phyloP scores from a whole-genome alignment of 2,888 invertebrate genomes.

The Aplocera efformata region DNA sequence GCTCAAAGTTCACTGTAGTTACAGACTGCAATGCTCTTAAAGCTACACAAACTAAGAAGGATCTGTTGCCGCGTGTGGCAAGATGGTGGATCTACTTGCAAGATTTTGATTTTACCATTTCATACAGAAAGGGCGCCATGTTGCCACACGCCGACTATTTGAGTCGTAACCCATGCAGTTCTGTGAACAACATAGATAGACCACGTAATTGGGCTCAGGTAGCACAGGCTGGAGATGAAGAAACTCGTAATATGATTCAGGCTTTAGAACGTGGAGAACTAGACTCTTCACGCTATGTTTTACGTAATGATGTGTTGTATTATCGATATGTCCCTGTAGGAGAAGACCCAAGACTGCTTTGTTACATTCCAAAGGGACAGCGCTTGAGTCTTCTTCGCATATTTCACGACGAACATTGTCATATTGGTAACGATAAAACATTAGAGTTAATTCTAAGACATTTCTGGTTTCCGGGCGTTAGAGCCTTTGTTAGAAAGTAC shows the following conservation, averaged over 20 bases:
- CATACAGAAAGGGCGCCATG: constrained; percentile 27
- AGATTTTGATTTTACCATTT: constrained; percentile 28
- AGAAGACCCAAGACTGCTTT: no score
- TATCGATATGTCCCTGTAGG: no score
- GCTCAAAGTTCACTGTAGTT: constrained; percentile 26
- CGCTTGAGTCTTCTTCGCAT: constrained; percentile 28
- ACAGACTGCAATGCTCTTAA: constrained; percentile 36
- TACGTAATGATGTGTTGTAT: no score
- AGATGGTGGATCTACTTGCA: constrained; percentile 16
- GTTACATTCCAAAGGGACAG: no score
- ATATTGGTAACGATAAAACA: constrained; percentile 16
- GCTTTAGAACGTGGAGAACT: constrained; percentile 16
- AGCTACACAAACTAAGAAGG: constrained; percentile 28
- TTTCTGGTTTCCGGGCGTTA: constrained; percentile 21
- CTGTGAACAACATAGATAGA: constrained; percentile 1
- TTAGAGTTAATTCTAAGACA: constrained; percentile 10
- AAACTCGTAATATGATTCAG: constrained; percentile 20
- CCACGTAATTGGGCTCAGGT: constrained; percentile 27
- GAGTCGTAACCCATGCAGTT: background rate
- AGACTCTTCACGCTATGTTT: no score
- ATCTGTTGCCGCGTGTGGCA: constrained; percentile 29
- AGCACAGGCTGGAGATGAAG: constrained; percentile 24
- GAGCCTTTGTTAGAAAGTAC: constrained; percentile 8
- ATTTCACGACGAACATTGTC: constrained; percentile 22
- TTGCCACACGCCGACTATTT: constrained; percentile 23